These are phyloP conservation scores for Antheraea pernyi DNA, from an alignment of 1,140 invertebrate species.

Conservation along the genomic window DNA sequence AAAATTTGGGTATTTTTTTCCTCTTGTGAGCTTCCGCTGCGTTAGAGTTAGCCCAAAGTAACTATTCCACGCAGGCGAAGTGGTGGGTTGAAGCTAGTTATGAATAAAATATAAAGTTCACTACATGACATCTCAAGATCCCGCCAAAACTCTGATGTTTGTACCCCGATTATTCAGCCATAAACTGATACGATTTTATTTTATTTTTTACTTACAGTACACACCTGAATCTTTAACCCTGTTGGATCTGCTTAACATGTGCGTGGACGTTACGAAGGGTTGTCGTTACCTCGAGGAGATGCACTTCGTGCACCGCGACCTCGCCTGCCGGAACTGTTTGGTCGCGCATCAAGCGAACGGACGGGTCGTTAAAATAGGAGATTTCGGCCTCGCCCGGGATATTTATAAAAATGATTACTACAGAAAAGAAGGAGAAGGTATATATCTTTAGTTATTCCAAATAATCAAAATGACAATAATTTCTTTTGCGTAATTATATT, in stretches of 20 bases:
- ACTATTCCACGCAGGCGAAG: no score
- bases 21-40: no score
- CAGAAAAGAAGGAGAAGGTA: slow-evolving; percentile 91
- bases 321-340: slow-evolving; percentile 96
- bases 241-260: slow-evolving; percentile 93
- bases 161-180: no score
- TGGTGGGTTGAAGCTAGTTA: no score
- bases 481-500: no score
- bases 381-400: slow-evolving; percentile 96
- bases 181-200: neutral
- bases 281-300: slow-evolving; percentile 96
- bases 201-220: slow-evolving; percentile 52
- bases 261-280: slow-evolving; percentile 95
- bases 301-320: slow-evolving; percentile 97
- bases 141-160: no score
- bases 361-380: slow-evolving; percentile 96
- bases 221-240: slow-evolving; percentile 83
- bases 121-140: no score
- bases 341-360: slow-evolving; percentile 85
- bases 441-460: no score
- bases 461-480: no score
- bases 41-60: no score
- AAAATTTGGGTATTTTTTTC: no score
- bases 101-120: no score
- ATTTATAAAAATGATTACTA: slow-evolving; percentile 99